These are phyloP conservation scores for Sternarchorhynchus goeldii DNA, from an alignment of 2,797 vertebrate species.

Conservation along the genomic window DNA sequence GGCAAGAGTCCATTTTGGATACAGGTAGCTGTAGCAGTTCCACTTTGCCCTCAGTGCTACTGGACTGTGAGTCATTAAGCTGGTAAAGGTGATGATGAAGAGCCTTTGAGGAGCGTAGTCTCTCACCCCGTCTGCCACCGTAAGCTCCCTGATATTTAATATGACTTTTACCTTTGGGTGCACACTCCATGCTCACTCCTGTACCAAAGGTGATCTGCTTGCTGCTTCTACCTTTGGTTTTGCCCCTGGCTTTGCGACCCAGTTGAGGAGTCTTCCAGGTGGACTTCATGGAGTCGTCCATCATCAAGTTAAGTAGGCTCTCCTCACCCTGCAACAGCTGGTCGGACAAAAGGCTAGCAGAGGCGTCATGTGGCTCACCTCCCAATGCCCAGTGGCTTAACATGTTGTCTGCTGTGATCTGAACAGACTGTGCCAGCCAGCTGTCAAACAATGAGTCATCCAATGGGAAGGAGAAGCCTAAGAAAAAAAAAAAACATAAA, in stretches of 20 bases:
- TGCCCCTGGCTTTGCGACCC: constrained; percentile 79
- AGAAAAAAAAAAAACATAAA: background rate
- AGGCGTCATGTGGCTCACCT: constrained; percentile 81
- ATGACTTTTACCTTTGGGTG: constrained; percentile 53
- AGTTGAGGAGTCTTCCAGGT: constrained; percentile 87
- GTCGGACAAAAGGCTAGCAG: constrained; percentile 86
- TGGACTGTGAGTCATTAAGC: constrained; percentile 67
- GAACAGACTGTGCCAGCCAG: constrained; percentile 94
- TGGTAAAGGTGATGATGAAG: constrained; percentile 70
- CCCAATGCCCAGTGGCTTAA: constrained; percentile 93
- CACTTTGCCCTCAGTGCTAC: constrained; percentile 68
- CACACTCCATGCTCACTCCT: constrained; percentile 44
- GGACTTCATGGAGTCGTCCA: constrained; percentile 90
- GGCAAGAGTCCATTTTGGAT: constrained; percentile 82
- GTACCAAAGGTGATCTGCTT: constrained; percentile 58
- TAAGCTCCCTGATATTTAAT: constrained; percentile 61
- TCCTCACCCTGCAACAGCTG: constrained; percentile 92
- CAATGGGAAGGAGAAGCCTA: constrained; percentile 92
- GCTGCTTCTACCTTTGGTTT: constrained; percentile 74
- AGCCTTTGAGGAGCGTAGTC: constrained; percentile 67
- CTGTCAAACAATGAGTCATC: constrained; percentile 93
- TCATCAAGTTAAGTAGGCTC: constrained; percentile 92
- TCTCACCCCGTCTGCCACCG: constrained; percentile 60
- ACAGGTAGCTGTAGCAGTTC: constrained; percentile 77
- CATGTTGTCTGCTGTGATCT: constrained; percentile 95